These are phyloP conservation scores for Alviniconcha marisindica DNA, from an alignment of 1,140 invertebrate species.

Conservation along the genomic window DNA sequence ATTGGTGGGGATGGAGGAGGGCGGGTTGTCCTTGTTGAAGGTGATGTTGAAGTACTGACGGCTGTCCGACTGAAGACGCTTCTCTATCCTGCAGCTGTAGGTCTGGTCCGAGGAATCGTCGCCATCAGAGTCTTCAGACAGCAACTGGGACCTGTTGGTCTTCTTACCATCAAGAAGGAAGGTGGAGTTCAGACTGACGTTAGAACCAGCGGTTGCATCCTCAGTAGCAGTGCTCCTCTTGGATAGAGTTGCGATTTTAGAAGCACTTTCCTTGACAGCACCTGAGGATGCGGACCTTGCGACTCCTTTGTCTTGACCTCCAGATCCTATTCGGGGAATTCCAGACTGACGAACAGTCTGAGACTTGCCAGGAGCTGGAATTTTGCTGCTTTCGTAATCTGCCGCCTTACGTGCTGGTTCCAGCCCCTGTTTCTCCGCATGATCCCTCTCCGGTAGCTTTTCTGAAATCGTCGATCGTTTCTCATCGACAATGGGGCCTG, in stretches of 20 bases:
- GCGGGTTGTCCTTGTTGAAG: slow-evolving; percentile 58
- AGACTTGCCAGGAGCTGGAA: not conserved
- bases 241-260: not conserved
- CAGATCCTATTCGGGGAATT: slow-evolving; percentile 14
- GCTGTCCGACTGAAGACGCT: slow-evolving; percentile 59
- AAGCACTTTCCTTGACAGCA: not conserved
- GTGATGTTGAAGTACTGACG: slow-evolving; percentile 65
- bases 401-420: not conserved
- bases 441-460: not conserved
- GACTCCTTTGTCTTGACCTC: not conserved
- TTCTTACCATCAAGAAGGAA: slow-evolving; percentile 7
- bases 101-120: slow-evolving; percentile 22
- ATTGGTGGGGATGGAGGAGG: slow-evolving; percentile 19
- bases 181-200: slow-evolving; percentile 22
- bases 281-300: slow-evolving; percentile 25
- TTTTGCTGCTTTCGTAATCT: slow-evolving; percentile 10
- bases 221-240: not conserved
- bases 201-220: slow-evolving; percentile 2
- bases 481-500: not conserved
- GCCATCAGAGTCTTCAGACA: slow-evolving; percentile 36
- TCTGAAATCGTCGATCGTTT: not conserved
- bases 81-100: slow-evolving; percentile 51
- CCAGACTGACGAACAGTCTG: slow-evolving; percentile 29
- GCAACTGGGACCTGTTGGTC: not conserved
- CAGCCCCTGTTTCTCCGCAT: not conserved